A percentile compares a stretch with the other conserved stretches of the same genome.
phyloP scores from a whole-genome alignment of 2,113 vertebrate genomes.

The Syngnathus typhle region DNA sequence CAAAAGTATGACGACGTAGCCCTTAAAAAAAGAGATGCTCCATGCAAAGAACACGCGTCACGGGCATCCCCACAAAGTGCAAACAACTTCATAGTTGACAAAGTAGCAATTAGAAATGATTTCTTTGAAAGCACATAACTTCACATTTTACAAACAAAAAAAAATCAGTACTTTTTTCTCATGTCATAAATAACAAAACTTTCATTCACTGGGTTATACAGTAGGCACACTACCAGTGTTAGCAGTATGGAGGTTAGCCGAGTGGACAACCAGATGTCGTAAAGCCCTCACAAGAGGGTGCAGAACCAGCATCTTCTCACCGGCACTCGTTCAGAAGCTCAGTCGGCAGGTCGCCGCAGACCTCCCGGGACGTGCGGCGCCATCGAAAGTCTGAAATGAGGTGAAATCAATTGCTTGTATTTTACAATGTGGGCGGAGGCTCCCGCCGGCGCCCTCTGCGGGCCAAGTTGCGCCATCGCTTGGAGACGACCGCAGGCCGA shows the following conservation, averaged over 20 bases:
- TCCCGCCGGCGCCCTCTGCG: constrained; percentile 18
- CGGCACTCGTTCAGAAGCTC: constrained; percentile 59
- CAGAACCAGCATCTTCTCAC: not conserved
- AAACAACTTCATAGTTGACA: constrained; percentile 29
- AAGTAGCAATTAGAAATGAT: constrained; percentile 12
- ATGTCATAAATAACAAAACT: constrained; percentile 29
- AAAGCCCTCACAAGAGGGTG: not conserved
- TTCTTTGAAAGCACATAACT: constrained; percentile 2
- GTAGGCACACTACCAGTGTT: constrained; percentile 34
- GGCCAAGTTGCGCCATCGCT: constrained; percentile 41
- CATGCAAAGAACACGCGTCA: constrained; percentile 62
- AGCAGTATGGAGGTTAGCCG: constrained; percentile 25
- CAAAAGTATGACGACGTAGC: constrained; percentile 45
- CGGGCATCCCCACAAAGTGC: constrained; percentile 65
- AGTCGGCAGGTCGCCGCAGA: constrained; percentile 9
- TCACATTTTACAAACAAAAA: constrained; percentile 33
- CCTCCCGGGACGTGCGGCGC: constrained; percentile 36
- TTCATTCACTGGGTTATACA: constrained; percentile 32
- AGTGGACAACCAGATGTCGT: constrained; percentile 26
- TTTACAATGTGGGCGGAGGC: constrained; percentile 48
- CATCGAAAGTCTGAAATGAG: constrained; percentile 54
- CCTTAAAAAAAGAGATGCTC: constrained; percentile 46
- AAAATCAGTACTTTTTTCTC: constrained; percentile 35
- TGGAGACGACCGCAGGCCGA: constrained; percentile 31
- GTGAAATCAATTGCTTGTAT: constrained; percentile 45